Percentiles rank a stretch among this genome's conserved stretches.
phyloP scores from a whole-genome alignment of 2,113 vertebrate genomes.

The Semicossyphus pulcher region DNA sequence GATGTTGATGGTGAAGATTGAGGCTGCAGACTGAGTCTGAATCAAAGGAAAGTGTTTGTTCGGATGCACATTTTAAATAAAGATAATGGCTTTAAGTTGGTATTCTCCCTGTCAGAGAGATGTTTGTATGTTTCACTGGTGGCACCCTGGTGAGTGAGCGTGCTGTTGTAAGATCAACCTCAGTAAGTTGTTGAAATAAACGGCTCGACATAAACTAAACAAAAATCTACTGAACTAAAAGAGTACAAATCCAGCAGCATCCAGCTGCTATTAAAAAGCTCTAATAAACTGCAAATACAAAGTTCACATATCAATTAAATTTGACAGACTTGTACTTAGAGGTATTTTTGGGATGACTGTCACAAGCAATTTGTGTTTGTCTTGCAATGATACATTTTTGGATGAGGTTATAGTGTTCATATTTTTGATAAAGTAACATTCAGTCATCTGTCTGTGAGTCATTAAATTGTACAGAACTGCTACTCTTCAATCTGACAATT shows the following conservation, averaged over 20 bases:
- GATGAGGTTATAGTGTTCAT: conserved; percentile 9
- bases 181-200: conserved; percentile 42
- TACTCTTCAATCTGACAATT: conserved; percentile 23
- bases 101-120: conserved; percentile 20
- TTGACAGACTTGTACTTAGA: background rate
- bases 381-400: background rate
- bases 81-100: conserved; percentile 39
- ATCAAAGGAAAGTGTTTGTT: conserved; percentile 16
- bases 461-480: conserved; percentile 17
- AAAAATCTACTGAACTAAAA: conserved; percentile 24
- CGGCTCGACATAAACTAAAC: conserved; percentile 18
- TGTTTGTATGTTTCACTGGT: conserved; percentile 22
- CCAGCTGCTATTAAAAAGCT: background rate
- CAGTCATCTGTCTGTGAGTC: conserved; percentile 18
- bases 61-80: conserved; percentile 35
- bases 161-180: conserved; percentile 13
- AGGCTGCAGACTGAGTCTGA: too few species aligned
- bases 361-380: background rate
- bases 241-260: conserved; percentile 13
- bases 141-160: conserved; percentile 20
- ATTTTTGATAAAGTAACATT: conserved; percentile 2
- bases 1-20: conserved; percentile 29
- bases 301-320: conserved; percentile 7
- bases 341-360: background rate
- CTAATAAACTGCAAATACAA: background rate